A percentile compares a stretch with the other conserved stretches of the same genome.
phyloP scores from a whole-genome alignment of 2,113 vertebrate species.

The Romanogobio albipinnatus region DNA sequence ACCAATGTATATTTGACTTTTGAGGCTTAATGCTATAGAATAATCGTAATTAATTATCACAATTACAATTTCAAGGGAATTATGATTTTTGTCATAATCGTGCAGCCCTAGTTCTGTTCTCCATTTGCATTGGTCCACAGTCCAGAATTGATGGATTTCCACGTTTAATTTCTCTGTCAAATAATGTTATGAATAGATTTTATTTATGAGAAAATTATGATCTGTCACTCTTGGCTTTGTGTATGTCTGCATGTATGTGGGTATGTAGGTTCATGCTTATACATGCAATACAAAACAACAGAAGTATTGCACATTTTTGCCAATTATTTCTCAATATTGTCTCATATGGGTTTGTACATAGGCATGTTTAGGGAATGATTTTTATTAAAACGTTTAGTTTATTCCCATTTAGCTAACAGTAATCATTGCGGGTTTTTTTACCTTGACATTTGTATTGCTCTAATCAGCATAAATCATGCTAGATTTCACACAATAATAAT shows the following conservation, averaged over 20 bases:
- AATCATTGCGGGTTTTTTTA: neutral
- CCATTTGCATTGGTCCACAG: constrained; percentile 12
- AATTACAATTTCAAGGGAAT: no score
- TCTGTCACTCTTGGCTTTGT: neutral
- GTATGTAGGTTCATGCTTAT: neutral
- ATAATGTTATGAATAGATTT: neutral
- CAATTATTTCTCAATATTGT: neutral
- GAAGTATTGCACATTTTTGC: neutral
- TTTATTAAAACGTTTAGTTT: neutral
- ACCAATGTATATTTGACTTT: no score
- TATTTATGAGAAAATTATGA: neutral
- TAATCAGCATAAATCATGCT: constrained; percentile 15
- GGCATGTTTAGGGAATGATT: neutral
- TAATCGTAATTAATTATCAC: no score
- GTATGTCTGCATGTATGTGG: neutral
- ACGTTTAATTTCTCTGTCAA: neutral
- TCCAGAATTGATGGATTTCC: constrained; percentile 16
- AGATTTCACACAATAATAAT: neutral
- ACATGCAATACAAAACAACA: neutral
- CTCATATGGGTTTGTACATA: neutral
- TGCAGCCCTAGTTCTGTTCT: neutral
- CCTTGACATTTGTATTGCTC: neutral
- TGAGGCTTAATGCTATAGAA: no score
- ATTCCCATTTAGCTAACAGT: neutral
- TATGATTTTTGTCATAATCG: no score